Evolutionary conservation across 2,113 vertebrate genomes (phyloP).

Genomic region (human (Homo sapiens)): DNA sequence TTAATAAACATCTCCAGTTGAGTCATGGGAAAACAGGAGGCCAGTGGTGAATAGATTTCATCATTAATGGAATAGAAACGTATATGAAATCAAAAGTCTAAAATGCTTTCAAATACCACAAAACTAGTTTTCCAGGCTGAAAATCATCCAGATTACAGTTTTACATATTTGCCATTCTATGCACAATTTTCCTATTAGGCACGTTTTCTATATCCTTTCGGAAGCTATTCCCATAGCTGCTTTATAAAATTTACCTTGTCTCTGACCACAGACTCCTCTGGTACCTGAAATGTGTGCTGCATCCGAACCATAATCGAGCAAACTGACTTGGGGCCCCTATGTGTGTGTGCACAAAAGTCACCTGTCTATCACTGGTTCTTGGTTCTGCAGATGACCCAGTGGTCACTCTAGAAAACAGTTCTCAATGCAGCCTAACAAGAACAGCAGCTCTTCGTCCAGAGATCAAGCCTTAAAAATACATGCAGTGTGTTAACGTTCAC

Average conservation of each 20-base stretch:
- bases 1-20: not conserved
- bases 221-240: not conserved
- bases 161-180: not conserved
- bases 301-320: not conserved
- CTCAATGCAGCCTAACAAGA: not conserved
- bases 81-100: constrained; percentile 15
- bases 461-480: not conserved
- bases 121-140: not conserved
- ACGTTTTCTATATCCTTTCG: not conserved
- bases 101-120: not conserved
- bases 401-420: not conserved
- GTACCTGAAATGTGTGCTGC: not conserved
- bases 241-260: not conserved
- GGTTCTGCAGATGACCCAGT: not conserved
- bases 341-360: not conserved
- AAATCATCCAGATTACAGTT: not conserved
- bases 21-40: not conserved
- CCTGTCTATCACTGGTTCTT: not conserved
- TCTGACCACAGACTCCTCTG: not conserved
- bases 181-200: not conserved
- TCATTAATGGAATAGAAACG: not conserved
- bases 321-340: not conserved
- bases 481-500: fast-evolving
- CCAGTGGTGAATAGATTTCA: not conserved
- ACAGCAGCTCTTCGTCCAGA: not conserved